Evolutionary conservation across 35 echinoderm and acorn worm species (phyloP).

Genomic region (Holothuria glaberrima): DNA sequence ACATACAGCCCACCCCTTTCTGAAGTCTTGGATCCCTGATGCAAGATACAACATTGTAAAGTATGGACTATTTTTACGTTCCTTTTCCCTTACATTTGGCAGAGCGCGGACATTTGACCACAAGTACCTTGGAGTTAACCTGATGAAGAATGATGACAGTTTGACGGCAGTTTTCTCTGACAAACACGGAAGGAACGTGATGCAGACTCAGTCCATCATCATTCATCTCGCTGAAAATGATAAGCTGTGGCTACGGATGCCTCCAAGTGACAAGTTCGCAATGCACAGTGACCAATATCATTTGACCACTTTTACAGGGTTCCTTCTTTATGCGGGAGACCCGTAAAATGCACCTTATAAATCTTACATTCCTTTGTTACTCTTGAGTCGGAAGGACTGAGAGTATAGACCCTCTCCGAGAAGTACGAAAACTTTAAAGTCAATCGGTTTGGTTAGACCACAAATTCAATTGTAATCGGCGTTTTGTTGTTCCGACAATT

Average conservation of each 20-base stretch:
- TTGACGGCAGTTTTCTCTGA: conserved; percentile 51
- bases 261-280: conserved; percentile 58
- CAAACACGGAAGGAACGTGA: conserved; percentile 29
- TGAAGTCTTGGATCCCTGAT: no score
- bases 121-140: conserved; percentile 54
- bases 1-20: no score
- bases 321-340: conserved; percentile 70
- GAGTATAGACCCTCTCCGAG: no score
- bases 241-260: conserved; percentile 72
- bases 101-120: conserved; percentile 49
- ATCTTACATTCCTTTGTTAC: no score
- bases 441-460: no score
- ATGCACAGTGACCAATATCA: conserved; percentile 69
- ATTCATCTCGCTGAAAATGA: conserved; percentile 68
- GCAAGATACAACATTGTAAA: no score
- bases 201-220: conserved; percentile 66
- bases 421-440: no score
- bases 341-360: not conserved
- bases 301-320: conserved; percentile 78
- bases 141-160: conserved; percentile 47
- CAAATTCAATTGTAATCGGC: no score
- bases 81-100: not conserved
- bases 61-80: not conserved
- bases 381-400: no score
- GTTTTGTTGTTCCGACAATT: no score